These are phyloP conservation scores for Carterocephalus palaemon DNA, from an alignment of 2,888 invertebrate genomes.

Conservation along the genomic window DNA sequence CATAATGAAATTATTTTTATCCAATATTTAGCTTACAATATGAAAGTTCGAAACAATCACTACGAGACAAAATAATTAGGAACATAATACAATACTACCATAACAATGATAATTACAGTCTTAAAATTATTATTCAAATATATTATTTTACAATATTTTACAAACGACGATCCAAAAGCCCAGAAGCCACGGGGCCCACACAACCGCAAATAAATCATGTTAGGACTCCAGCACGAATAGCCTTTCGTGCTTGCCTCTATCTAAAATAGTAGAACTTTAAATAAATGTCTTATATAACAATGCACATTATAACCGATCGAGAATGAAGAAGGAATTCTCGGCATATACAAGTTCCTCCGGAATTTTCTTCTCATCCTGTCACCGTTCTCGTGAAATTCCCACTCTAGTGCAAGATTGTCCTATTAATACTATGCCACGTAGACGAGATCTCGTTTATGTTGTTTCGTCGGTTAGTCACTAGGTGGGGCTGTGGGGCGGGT, in stretches of 20 bases:
- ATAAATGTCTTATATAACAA: slow-evolving; percentile 11
- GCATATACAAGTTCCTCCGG: too few species aligned
- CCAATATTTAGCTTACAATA: slow-evolving; percentile 40
- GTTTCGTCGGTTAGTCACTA: slow-evolving; percentile 43
- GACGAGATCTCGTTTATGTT: slow-evolving; percentile 14
- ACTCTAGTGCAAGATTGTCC: slow-evolving; percentile 13
- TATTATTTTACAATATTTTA: slow-evolving; percentile 65
- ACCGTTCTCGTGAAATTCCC: slow-evolving; percentile 4
- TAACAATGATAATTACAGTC: slow-evolving; percentile 70
- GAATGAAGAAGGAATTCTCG: background rate
- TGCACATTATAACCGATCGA: slow-evolving; percentile 3
- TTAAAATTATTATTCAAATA: slow-evolving; percentile 57
- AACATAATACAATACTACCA: slow-evolving; percentile 55
- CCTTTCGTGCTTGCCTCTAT: slow-evolving; percentile 10
- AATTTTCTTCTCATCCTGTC: background rate
- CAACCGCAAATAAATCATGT: slow-evolving; percentile 27
- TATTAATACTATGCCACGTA: slow-evolving; percentile 24
- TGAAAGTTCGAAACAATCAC: slow-evolving; percentile 55
- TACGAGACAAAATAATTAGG: slow-evolving; percentile 70
- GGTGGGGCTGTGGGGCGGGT: slow-evolving; percentile 70
- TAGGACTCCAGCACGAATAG: slow-evolving; percentile 10
- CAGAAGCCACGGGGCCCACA: slow-evolving; percentile 8
- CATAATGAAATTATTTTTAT: slow-evolving; percentile 27
- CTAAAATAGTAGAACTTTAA: slow-evolving; percentile 7
- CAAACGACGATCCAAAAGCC: slow-evolving; percentile 35